Base-by-base conservation (phyloP, 1,140 invertebrate genomes). In the Drosophila elegans region DNA sequence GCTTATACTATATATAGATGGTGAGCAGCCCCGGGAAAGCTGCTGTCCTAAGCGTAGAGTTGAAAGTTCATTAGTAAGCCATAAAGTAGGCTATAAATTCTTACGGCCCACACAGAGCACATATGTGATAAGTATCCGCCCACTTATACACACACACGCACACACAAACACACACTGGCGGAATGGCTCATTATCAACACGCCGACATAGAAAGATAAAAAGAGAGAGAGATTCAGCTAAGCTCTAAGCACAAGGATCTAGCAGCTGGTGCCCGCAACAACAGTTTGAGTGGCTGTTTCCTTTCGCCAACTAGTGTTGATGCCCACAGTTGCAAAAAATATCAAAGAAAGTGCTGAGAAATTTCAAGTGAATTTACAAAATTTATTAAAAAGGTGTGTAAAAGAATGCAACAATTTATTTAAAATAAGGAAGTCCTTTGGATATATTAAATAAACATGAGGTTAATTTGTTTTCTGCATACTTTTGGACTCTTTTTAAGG, bases 31-130 rank as follows among this genome's bases (percentile, higher is more conserved):
- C 41, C 2, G 29, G 42, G 29, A 55, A 51, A 53, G 49, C 53
- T 36, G 29, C 41, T 59, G 25, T 38, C 63, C 60, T 48, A 11
- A 32, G 16, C 39, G 46, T 59, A 62, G 80, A 88, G 83, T 89
- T 88, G 83, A 88, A 88, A 88, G 83, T 88, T 88, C 83, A 88
- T 88, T 88, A 88, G 83, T 88, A 88, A 88, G 83, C 83, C 83
- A 89, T 88, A 88, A 88, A 89, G 84, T 80, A 83, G 84, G 80
- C 84, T 83, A 88, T 88, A 88, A 88, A 88, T 88, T 80, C 63
- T 63, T 54, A 76, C 42, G 62, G 62, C 42, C 61, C 73, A 49
- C 81, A 73, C 56, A 42, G 49, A 53, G 32, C 55, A 68, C 62
- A 78, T 71, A 55, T 67, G 53, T 21, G 73, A 78, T 60, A 83